Base-by-base conservation (phyloP, 1,140 invertebrate genomes). In the Colletes gigas region DNA sequence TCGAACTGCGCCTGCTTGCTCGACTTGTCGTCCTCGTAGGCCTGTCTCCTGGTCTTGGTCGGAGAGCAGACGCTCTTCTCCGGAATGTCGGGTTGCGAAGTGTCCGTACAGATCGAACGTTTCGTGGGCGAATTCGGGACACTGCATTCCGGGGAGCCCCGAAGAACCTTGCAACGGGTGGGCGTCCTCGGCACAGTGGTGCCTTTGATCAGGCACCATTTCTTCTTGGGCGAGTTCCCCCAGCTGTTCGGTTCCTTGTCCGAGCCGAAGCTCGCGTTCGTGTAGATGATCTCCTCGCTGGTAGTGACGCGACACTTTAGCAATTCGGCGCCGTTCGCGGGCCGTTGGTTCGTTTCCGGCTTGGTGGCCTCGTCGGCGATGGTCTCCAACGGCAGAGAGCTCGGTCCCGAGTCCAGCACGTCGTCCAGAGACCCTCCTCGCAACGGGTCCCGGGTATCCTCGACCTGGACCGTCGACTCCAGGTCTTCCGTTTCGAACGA, bases 401-500 rank as follows among this genome's bases (percentile, higher is more conserved):
- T 88, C 10, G 90, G 88, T 0, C 89, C 89, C 0, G 90, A 88
- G n/a, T 93, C 90, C 7, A 92, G 65, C 0, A 91, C 89, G 60
- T 93, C 89, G 72, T 93, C 89, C 14, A 92, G 67, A 0, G 92
- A 93, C 0, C 87, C 78, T 0, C 88, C 90, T 1, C 90, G 82
- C n/a, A 92, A 52, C 0, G 90, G 83, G 83, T 92, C 89, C 8
- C 90, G 72, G 21, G 83, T 87, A 5, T 78, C 72, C 21, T 90
- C 88, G 4, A 65, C 8, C 6, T 82, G 44, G 1, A 79, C 70
- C 2, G 82, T 63, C 10, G 67, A 63, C 8, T 92, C 91, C 0
- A 93, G 63, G 68, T 93, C 92, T 76, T 93, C 92, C 0, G 92
- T 93, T 54, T 93, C 93, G 50, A 93, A 93, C 0, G 92, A 93